Conservation (phyloP, 2,888 invertebrate genomes). For the Barypeithes pellucidus region DNA sequence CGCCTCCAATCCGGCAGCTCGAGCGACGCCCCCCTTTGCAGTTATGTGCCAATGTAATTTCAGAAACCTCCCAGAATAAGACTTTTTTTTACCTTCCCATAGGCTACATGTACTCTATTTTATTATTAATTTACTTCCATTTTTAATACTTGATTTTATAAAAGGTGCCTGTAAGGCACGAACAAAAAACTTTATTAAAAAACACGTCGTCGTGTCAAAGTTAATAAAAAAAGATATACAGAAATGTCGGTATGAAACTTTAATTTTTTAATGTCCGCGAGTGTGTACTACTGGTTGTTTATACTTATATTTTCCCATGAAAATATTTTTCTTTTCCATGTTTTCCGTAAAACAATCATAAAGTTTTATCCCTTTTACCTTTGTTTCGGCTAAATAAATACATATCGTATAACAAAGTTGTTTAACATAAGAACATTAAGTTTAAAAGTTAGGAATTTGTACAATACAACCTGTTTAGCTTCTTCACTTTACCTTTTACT, state of each 20-base stretch:
- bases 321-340: conserved; percentile 14
- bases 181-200: background rate
- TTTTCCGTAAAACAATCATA: conserved; percentile 12
- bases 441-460: conserved; percentile 6
- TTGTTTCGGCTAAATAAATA: conserved; percentile 17
- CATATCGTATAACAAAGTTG: conserved; percentile 10
- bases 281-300: too few species aligned
- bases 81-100: too few species aligned
- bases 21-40: too few species aligned
- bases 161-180: background rate
- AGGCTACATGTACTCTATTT: too few species aligned
- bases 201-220: conserved; percentile 2
- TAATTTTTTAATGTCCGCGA: background rate
- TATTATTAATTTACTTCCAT: too few species aligned
- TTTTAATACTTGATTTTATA: too few species aligned
- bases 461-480: background rate
- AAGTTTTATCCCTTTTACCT: conserved; percentile 15
- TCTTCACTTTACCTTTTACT: background rate
- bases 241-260: background rate
- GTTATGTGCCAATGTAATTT: too few species aligned
- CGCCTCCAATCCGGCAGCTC: too few species aligned
- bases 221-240: background rate
- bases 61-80: too few species aligned
- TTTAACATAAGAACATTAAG: conserved; percentile 4
- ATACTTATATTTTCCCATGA: too few species aligned